Base-by-base conservation (phyloP, 2,113 vertebrate species). In the Xiphias gladius region DNA sequence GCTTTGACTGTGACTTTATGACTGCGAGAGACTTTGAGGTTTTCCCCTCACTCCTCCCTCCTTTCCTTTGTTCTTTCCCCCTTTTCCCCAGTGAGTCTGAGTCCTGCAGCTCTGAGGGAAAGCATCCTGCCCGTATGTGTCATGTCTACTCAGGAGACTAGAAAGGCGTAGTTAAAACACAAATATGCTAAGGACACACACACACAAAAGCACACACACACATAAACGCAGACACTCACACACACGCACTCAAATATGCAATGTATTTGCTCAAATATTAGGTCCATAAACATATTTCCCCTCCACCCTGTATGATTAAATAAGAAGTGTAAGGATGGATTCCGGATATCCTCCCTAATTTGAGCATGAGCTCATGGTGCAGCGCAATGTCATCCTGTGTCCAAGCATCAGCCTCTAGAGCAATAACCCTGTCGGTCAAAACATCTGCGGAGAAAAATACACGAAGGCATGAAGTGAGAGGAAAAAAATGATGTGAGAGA, bases 261-360 rank as follows among this genome's bases (percentile, higher is more conserved):
- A 78, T 80, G 61, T 66, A 67, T 84, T 88, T 73, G n/a, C 66
- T 85, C 55, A 58, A 61, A 54, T 84, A 79, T 79, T 86, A 75
- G 76, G 41, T 76, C 74, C 85, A 93, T 92, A 92, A 91, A 93
- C 84, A 88, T 69, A 20, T 85, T 86, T 86, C 19, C 66, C 70
- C 88, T 89, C 91, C 89, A 32, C 90, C 92, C 91, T 83, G 55
- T 63, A 64, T 92, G 93, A 94, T 91, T 94, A 91, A 90, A 93
- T 87, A 79, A 90, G 90, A 93, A 88, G 62, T 90, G 85, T 83
- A 88, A 83, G 86, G 88, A 91, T 87, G 70, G 73, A 94, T 93
- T 91, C 93, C 91, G 93, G 93, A 94, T 93, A 92, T 94, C 93
- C 90, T 93, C 91, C 90, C 93, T 93, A 93, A 94, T 94, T 93